These are phyloP conservation scores for Melolontha melolontha DNA, from an alignment of 2,888 invertebrate genomes.

Conservation along the genomic window DNA sequence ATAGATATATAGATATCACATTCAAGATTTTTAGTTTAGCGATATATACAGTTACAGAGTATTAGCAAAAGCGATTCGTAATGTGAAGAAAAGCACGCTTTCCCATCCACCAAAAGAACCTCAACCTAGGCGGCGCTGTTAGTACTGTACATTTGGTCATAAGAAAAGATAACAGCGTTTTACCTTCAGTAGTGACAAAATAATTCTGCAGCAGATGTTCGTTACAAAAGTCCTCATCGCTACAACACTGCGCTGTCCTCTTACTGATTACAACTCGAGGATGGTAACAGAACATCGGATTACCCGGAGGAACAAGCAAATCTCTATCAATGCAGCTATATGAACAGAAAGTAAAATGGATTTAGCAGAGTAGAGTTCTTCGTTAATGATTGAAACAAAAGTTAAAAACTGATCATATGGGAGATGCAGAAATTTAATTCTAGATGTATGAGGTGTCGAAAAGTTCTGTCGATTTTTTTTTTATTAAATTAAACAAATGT, in stretches of 20 bases:
- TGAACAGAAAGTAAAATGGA: conserved; percentile 32
- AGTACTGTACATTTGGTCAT: conserved; percentile 6
- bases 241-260: conserved; percentile 86
- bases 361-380: conserved; percentile 4
- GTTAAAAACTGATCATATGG: too few relatives aligned
- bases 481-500: too few relatives aligned
- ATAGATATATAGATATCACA: too few relatives aligned
- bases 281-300: conserved; percentile 85
- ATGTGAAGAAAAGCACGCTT: background rate
- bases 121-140: conserved; percentile 9
- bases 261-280: conserved; percentile 76
- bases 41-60: background rate
- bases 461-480: too few relatives aligned
- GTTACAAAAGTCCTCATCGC: conserved; percentile 81
- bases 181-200: conserved; percentile 23
- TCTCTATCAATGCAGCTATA: conserved; percentile 29
- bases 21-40: too few relatives aligned
- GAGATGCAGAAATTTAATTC: too few relatives aligned
- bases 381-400: background rate
- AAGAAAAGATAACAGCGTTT: conserved; percentile 15
- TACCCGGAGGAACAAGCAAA: conserved; percentile 34
- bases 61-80: background rate
- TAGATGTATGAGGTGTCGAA: too few relatives aligned
- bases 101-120: conserved; percentile 15
- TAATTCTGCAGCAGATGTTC: conserved; percentile 49